phyloP scores from a whole-genome alignment of 2,888 invertebrate species.

The Seira musarum region DNA sequence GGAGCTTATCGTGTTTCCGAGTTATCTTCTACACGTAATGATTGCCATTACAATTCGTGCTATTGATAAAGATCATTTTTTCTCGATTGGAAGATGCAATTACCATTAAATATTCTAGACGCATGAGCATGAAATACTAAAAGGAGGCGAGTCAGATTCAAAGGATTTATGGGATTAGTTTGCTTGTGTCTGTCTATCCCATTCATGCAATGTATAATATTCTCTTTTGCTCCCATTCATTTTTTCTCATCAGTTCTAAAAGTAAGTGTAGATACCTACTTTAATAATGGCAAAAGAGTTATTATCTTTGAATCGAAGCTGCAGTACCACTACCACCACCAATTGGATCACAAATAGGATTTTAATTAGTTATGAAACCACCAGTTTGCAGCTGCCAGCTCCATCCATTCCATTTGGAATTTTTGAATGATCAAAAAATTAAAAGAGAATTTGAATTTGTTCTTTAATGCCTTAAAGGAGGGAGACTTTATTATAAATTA shows the following conservation, averaged over 20 bases:
- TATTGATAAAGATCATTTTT: conserved; percentile 1
- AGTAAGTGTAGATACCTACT: not conserved
- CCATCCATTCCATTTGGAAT: too few relatives aligned
- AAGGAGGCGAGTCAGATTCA: not conserved
- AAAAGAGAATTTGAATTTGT: not conserved
- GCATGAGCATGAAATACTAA: conserved; percentile 1
- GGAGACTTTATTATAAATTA: not conserved
- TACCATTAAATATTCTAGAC: conserved; percentile 1
- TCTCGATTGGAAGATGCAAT: conserved; percentile 3
- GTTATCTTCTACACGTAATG: conserved; percentile 24
- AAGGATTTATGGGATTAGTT: not conserved
- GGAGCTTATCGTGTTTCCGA: conserved; percentile 37
- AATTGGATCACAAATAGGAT: too few relatives aligned
- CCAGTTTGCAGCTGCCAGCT: too few relatives aligned
- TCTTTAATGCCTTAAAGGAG: not conserved
- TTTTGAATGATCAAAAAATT: too few relatives aligned
- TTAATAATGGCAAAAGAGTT: too few relatives aligned
- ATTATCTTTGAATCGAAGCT: too few relatives aligned
- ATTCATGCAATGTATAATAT: not conserved
- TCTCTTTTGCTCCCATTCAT: not conserved
- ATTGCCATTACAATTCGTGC: not conserved
- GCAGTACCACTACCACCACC: too few relatives aligned
- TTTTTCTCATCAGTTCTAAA: conserved; percentile 3
- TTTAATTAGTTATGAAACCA: too few relatives aligned
- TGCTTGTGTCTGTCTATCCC: too few relatives aligned